These are phyloP conservation scores for Fregata magnificens DNA, from an alignment of 2,113 vertebrate species.

Conservation along the genomic window DNA sequence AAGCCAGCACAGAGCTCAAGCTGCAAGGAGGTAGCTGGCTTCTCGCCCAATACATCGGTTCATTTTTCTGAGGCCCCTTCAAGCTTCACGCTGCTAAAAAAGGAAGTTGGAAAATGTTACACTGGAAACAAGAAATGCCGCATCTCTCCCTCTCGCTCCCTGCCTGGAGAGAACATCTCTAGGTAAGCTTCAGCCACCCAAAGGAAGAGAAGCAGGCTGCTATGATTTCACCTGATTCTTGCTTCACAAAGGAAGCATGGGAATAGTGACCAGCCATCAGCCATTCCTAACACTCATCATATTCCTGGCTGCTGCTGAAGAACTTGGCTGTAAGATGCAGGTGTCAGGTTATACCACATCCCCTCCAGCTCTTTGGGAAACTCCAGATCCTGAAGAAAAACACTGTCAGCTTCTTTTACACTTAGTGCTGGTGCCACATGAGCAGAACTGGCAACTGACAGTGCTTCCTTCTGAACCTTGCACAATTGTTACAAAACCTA, in stretches of 20 bases:
- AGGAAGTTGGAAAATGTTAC: background rate
- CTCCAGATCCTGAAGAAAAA: background rate
- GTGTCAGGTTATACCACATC: background rate
- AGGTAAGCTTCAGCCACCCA: background rate
- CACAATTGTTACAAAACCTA: accelerated
- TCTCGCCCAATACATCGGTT: background rate
- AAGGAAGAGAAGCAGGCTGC: background rate
- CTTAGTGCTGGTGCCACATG: background rate
- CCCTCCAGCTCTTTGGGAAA: background rate
- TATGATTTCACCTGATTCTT: background rate
- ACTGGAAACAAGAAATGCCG: background rate
- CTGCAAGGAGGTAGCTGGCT: constrained; percentile 26
- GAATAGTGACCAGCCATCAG: background rate
- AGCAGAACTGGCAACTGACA: background rate
- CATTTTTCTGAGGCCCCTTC: constrained; percentile 17
- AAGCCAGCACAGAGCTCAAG: background rate
- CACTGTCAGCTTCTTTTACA: background rate
- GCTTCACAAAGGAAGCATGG: accelerated
- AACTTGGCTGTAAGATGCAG: background rate
- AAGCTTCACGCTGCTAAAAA: constrained; percentile 24
- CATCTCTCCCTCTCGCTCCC: background rate
- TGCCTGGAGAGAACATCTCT: background rate
- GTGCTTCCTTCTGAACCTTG: background rate
- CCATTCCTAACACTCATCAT: accelerated
- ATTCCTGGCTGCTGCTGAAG: background rate